Conservation (phyloP, 2,113 vertebrate genomes). For the Atlantisia rogersi region DNA sequence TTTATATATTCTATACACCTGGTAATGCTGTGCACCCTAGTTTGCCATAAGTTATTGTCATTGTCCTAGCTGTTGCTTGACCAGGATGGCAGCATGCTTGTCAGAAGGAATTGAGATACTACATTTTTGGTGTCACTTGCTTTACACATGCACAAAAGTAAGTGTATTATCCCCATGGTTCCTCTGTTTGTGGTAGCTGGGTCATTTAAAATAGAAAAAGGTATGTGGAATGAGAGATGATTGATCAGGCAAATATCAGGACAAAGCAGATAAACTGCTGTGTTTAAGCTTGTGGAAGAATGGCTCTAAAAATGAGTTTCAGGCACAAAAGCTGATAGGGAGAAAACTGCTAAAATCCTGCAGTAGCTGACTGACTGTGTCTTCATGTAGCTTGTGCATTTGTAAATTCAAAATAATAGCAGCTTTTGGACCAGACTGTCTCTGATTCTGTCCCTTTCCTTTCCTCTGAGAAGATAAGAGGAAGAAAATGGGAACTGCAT, state of each 20-base stretch:
- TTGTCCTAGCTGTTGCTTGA: neutral
- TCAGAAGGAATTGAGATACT: neutral
- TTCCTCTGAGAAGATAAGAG: neutral
- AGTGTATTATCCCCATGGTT: neutral
- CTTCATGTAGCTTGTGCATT: neutral
- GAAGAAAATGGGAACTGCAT: neutral
- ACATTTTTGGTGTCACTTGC: neutral
- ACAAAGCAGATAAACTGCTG: neutral
- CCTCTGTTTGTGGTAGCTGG: neutral
- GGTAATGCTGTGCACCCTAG: neutral
- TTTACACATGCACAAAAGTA: neutral
- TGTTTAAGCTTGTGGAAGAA: neutral
- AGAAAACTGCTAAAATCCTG: neutral
- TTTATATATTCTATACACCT: neutral
- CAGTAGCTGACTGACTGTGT: neutral
- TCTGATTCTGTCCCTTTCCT: neutral
- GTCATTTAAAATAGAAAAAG: neutral
- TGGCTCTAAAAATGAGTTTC: neutral
- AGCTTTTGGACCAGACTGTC: neutral
- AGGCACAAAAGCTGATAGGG: neutral
- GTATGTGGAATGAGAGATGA: neutral
- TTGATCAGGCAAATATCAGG: neutral
- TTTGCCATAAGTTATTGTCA: neutral
- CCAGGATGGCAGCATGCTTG: neutral
- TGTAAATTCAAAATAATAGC: neutral